Evolutionary conservation across 2,113 vertebrate species (phyloP).

Genomic region (Narcine bancroftii): DNA sequence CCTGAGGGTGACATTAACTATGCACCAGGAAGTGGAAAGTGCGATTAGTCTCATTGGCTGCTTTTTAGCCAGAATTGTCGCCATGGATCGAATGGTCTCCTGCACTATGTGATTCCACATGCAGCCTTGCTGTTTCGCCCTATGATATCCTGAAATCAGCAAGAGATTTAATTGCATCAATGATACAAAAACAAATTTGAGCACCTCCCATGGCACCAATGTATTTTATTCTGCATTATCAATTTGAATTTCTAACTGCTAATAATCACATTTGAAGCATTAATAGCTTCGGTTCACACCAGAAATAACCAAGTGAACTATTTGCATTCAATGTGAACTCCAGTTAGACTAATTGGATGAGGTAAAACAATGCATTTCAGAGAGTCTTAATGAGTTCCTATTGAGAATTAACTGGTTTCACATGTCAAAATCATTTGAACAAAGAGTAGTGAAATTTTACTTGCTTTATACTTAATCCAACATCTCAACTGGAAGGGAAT

Average conservation of each 20-base stretch:
- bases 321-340: not conserved
- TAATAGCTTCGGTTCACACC: not conserved
- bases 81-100: too few relatives aligned
- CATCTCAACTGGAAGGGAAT: not conserved
- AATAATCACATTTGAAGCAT: not conserved
- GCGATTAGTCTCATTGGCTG: too few relatives aligned
- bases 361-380: not conserved
- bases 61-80: too few relatives aligned
- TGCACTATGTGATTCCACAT: too few relatives aligned
- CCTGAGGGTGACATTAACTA: too few relatives aligned
- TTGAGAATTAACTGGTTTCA: not conserved
- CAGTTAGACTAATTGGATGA: not conserved
- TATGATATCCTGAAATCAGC: not conserved
- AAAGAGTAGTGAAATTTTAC: not conserved
- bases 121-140: too few relatives aligned
- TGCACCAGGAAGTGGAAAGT: too few relatives aligned
- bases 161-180: not conserved
- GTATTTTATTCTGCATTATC: not conserved
- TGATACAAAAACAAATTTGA: not conserved
- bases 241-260: not conserved
- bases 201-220: not conserved
- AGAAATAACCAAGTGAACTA: not conserved
- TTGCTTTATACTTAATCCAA: not conserved
- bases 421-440: not conserved
- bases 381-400: not conserved